Conservation (phyloP, 2,113 vertebrate genomes). For the Alligator mississippiensis region DNA sequence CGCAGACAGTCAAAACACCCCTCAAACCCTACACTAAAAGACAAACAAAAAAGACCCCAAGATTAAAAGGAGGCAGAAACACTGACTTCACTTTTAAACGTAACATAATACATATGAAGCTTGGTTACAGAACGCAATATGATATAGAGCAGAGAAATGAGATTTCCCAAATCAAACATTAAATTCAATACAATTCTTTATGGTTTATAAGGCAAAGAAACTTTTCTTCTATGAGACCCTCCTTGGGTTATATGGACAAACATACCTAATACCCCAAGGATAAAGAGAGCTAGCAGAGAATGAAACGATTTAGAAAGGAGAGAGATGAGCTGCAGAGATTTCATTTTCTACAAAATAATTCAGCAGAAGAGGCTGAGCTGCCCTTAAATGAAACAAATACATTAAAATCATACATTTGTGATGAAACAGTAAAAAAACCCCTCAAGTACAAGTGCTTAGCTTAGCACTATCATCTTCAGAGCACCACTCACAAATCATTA, state of each 20-base stretch:
- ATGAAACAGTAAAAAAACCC: constrained; percentile 22
- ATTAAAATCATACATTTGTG: constrained; percentile 19
- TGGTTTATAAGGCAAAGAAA: constrained; percentile 35
- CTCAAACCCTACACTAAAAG: neutral
- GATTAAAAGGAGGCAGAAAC: neutral
- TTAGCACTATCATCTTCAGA: constrained; percentile 4
- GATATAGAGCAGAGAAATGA: neutral
- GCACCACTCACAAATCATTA: neutral
- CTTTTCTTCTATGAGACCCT: constrained; percentile 17
- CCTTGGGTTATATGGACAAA: neutral
- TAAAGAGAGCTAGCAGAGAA: constrained; percentile 2
- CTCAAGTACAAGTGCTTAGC: neutral
- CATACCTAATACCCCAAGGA: constrained; percentile 38
- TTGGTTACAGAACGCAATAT: neutral
- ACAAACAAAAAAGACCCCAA: neutral
- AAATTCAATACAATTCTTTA: neutral
- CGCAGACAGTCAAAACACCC: neutral
- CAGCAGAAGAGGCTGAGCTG: neutral
- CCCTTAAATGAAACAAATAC: constrained; percentile 2
- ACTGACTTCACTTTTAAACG: neutral
- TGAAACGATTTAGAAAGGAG: constrained; percentile 1
- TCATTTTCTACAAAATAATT: neutral
- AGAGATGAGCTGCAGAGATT: neutral
- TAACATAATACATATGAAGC: neutral
- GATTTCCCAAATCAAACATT: neutral